Evolutionary conservation across 2,888 invertebrate genomes (phyloP), one percentile per base, ranked within the genome.

Genomic region (Athalia rosae): DNA sequence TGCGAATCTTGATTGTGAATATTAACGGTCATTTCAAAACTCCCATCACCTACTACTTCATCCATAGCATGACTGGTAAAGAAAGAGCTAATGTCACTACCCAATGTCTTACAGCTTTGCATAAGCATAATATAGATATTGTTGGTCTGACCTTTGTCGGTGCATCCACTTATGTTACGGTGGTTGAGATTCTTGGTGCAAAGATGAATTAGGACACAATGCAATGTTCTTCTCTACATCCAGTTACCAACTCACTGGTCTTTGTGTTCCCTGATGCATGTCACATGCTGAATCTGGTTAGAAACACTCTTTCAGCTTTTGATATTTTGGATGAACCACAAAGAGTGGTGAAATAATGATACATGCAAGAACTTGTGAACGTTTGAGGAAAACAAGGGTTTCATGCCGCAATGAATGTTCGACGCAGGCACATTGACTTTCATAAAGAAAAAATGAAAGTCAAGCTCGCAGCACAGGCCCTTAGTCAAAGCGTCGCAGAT

Each of bases 101-200:
- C 11, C 79, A 82, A 59, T n/a, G n/a, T n/a, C n/a, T n/a, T n/a
- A n/a, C n/a, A n/a, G n/a, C n/a, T n/a, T n/a, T 81, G 71, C 58
- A 80, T 74, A 81, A 83, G 62, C 81, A 81, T 59, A 83, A 82
- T n/a, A 82, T 82, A 9, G 47, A 28, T 48, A 78, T 82, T 61
- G 61, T 81, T n/a, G n/a, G n/a, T n/a, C n/a, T n/a, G n/a, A 85
- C 85, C 53, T 86, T 84, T 81, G 85, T 86, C 81, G 85, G 84
- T 59, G 61, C 82, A 77, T 9, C 82, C n/a, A 79, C 81, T 15
- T 85, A 85, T 77, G 77, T 84, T 58, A 59, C 77, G 15, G 81
- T 80, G 80, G 77, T 78, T 3, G 50, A 76, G 11, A 45, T 78
- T 56, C 64, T 83, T 62, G 81, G 81, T 13, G 80, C 79, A 11